phyloP scores from a whole-genome alignment of 2,113 vertebrate species.

The Cyprinus carpio region DNA sequence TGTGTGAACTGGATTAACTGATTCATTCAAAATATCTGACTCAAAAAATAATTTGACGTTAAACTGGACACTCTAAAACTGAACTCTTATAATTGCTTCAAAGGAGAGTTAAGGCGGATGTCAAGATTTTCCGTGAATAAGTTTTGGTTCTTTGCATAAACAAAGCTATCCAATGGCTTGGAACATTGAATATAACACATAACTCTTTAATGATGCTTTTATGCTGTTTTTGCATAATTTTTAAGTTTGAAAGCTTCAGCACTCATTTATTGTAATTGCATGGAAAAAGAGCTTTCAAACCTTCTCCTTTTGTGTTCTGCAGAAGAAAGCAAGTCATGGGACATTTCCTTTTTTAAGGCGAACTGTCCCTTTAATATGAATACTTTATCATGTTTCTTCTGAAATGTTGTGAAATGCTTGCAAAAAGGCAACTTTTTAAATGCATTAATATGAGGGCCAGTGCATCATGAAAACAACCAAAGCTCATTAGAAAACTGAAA shows the following conservation, averaged over 20 bases:
- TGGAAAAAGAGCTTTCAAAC: background rate
- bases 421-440: background rate
- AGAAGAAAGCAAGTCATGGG: background rate
- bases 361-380: background rate
- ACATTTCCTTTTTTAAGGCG: background rate
- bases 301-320: background rate
- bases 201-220: background rate
- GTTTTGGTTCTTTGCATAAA: background rate
- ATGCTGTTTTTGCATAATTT: background rate
- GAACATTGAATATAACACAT: background rate
- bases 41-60: background rate
- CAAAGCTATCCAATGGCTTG: background rate
- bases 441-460: background rate
- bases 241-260: background rate
- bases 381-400: background rate
- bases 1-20: background rate
- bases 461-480: background rate
- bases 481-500: slow-evolving; percentile 16
- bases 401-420: background rate
- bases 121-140: background rate
- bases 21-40: background rate
- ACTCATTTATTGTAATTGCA: background rate
- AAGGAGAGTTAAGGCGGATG: background rate
- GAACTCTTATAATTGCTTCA: background rate
- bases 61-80: background rate